Conservation (phyloP, 2,113 vertebrate genomes). For the Axis porcinus region DNA sequence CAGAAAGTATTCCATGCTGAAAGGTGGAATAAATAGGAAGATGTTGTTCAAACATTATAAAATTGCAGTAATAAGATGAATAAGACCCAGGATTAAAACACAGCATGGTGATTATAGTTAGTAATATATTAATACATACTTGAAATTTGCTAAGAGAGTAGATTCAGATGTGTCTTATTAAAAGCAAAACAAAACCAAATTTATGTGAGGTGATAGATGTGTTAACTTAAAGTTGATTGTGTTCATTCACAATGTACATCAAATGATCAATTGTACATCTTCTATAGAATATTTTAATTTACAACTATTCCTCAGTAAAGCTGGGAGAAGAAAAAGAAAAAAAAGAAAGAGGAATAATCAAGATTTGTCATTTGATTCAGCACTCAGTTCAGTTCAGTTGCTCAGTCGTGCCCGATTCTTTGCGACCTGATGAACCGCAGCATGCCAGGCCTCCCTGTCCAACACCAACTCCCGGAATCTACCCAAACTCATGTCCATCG, state of each 20-base stretch:
- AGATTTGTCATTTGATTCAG: not conserved
- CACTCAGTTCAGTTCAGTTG: not conserved
- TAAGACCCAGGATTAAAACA: not conserved
- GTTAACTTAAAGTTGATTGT: not conserved
- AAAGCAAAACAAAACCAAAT: not conserved
- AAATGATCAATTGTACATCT: not conserved
- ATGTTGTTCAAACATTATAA: not conserved
- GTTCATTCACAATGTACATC: not conserved
- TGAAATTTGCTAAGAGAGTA: not conserved
- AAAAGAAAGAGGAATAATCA: not conserved
- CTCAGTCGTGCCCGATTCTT: fast-evolving
- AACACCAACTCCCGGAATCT: not conserved
- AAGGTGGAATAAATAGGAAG: not conserved
- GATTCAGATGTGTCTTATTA: not conserved
- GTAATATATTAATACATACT: not conserved
- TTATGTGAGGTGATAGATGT: not conserved
- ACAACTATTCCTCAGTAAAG: not conserved
- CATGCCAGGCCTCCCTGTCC: not conserved
- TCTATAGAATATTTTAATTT: not conserved
- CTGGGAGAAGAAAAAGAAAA: not conserved
- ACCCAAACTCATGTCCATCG: not conserved
- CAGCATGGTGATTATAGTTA: not conserved
- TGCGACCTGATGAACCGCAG: not conserved
- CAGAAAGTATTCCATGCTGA: not conserved
- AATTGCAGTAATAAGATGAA: not conserved